Base-by-base conservation (phyloP, 2,888 invertebrate genomes). In the Perizoma affinitatum region DNA sequence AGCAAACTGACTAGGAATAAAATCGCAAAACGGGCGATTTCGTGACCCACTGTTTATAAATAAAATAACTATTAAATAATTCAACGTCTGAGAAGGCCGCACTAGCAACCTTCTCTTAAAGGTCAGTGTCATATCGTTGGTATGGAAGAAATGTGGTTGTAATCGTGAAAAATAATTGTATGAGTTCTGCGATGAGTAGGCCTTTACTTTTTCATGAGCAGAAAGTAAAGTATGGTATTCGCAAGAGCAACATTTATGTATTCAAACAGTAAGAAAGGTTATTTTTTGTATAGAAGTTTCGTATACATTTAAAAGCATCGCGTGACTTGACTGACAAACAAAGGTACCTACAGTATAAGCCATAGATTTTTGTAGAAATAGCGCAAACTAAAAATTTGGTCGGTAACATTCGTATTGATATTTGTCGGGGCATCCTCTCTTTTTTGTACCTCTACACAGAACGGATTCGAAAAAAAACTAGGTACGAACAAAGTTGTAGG, bases 21-120 rank as follows among this genome's bases (percentile, higher is more conserved):
- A 44, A 35, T 10, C 49, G 41, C 50, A 73, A 54, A 54, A 43
- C 46, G 56, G 47, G 47, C 35, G 33, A 48, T 49, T 42, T 43
- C 55, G 41, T 11, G n/a, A 11, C 9, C 33, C 7, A 49, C 11
- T 49, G 8, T 38, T 22, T 22, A 36, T 49, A 40, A 60, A 72
- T 63, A 67, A 70, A 70, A 69, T 61, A 68, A 65, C 56, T 52
- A 63, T 65, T 73, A 70, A 72, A 78, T 73, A 70, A 76, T 78
- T 75, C 72, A 78, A 61, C 44, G 68, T 66, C 61, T 67, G 64
- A 61, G 71, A 72, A 74, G 73, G 74, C 68, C 68, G 57, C 56
- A 49, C 40, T 50, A 6, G 35, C 47, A 8, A 40, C 43, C 47
- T 49, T 42, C 42, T 41, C 46, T 35, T 9, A 58, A 63, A 58